Evolutionary conservation across 1,140 invertebrate species (phyloP).

Genomic region (Drosophila pseudoananassae): DNA sequence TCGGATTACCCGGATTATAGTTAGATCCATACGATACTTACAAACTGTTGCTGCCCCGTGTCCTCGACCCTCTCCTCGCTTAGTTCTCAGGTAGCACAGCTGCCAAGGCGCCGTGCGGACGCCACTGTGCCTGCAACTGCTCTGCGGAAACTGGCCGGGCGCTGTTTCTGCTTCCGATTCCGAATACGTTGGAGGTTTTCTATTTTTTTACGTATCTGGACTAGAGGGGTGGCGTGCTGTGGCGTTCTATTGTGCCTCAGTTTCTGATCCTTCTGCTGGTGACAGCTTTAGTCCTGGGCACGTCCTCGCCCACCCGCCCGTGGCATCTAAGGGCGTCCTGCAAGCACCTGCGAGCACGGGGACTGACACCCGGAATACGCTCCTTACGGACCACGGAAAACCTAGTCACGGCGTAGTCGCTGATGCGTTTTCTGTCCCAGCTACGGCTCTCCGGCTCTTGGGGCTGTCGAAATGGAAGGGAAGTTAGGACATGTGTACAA

Average conservation of each 20-base stretch:
- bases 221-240: neutral
- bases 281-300: constrained; percentile 26
- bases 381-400: neutral
- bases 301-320: neutral
- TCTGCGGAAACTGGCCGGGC: neutral
- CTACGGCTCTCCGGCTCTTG: too few relatives aligned
- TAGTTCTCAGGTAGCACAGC: constrained; percentile 15
- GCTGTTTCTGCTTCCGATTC: neutral
- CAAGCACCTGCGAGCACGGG: constrained; percentile 7
- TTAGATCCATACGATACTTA: neutral
- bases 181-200: neutral
- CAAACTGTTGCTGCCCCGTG: constrained; percentile 26
- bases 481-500: too few relatives aligned
- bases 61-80: neutral
- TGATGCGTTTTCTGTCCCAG: neutral
- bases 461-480: too few relatives aligned
- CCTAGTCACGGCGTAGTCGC: neutral
- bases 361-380: constrained; percentile 9
- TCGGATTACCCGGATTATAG: neutral
- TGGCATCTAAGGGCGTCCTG: constrained; percentile 24
- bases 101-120: constrained; percentile 23
- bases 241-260: constrained; percentile 29
- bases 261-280: constrained; percentile 36
- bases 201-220: neutral
- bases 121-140: constrained; percentile 21